Percentiles rank a stretch among this genome's conserved stretches.
phyloP scores from a whole-genome alignment of 1,140 invertebrate species.

The Brachionus koreanus region DNA sequence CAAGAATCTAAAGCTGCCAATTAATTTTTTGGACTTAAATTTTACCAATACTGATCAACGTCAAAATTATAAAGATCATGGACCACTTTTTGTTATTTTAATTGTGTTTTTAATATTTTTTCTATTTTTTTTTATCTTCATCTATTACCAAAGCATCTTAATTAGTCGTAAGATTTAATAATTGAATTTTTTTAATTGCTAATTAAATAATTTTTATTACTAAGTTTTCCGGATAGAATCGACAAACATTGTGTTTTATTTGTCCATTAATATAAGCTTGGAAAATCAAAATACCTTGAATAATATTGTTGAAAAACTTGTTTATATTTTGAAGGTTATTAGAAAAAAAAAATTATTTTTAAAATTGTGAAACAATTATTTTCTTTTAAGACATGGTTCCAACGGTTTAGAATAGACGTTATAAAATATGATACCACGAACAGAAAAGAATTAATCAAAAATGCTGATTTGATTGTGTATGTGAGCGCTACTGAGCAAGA shows the following conservation, averaged over 20 bases:
- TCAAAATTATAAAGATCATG: background rate
- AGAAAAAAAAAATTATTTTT: background rate
- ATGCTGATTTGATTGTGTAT: conserved; percentile 7
- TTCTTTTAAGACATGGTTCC: conserved; percentile 9
- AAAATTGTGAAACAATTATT: background rate
- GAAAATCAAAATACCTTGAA: background rate
- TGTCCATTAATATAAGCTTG: background rate
- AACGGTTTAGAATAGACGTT: background rate
- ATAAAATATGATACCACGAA: background rate
- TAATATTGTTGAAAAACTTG: background rate
- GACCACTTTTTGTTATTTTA: background rate
- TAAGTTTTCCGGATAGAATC: background rate
- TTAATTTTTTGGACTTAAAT: background rate
- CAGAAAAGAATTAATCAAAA: background rate
- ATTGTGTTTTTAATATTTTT: background rate
- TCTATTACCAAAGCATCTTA: background rate
- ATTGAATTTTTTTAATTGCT: no score
- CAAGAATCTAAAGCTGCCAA: background rate
- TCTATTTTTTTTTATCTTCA: background rate
- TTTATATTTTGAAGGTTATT: background rate
- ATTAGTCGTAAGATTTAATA: background rate
- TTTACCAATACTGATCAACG: background rate
- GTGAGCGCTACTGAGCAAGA: background rate
- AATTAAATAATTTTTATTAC: no score
- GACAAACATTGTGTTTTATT: background rate